Conservation (phyloP, 2,113 vertebrate genomes). For the Plotosus lineatus region DNA sequence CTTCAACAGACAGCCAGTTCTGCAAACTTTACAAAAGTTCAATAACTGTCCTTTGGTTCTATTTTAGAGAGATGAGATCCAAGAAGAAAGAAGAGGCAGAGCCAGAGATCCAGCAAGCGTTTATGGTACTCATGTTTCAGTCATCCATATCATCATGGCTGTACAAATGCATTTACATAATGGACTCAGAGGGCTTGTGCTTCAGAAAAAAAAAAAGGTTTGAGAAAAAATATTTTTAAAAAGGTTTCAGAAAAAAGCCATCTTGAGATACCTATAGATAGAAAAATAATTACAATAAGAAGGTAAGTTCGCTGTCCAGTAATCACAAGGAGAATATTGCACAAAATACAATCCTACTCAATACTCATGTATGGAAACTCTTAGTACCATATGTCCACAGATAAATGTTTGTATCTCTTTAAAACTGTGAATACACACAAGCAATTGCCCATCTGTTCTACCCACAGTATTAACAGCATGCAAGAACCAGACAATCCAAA, state of each 20-base stretch:
- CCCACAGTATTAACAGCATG: not conserved
- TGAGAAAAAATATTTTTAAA: conserved; percentile 71
- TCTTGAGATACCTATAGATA: conserved; percentile 75
- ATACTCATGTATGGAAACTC: not conserved
- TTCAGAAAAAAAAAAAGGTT: conserved; percentile 52
- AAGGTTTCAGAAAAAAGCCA: conserved; percentile 74
- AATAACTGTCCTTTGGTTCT: conserved; percentile 77
- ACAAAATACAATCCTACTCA: not conserved
- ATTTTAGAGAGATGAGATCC: conserved; percentile 69
- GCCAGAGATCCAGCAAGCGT: conserved; percentile 70
- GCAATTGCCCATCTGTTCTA: not conserved
- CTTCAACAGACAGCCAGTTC: conserved; percentile 59
- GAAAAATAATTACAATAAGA: conserved; percentile 37
- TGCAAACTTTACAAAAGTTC: conserved; percentile 38
- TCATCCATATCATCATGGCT: conserved; percentile 64
- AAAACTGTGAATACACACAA: not conserved
- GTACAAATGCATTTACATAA: conserved; percentile 81
- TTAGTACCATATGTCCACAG: not conserved
- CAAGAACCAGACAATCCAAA: no score
- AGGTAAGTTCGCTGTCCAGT: not conserved
- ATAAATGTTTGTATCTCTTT: not conserved
- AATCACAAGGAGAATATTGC: not conserved
- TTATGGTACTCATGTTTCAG: conserved; percentile 82
- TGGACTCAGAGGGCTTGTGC: conserved; percentile 67
- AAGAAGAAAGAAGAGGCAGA: conserved; percentile 60